phyloP scores from a whole-genome alignment of 2,888 invertebrate genomes.

The Ichneumoninae sp. region DNA sequence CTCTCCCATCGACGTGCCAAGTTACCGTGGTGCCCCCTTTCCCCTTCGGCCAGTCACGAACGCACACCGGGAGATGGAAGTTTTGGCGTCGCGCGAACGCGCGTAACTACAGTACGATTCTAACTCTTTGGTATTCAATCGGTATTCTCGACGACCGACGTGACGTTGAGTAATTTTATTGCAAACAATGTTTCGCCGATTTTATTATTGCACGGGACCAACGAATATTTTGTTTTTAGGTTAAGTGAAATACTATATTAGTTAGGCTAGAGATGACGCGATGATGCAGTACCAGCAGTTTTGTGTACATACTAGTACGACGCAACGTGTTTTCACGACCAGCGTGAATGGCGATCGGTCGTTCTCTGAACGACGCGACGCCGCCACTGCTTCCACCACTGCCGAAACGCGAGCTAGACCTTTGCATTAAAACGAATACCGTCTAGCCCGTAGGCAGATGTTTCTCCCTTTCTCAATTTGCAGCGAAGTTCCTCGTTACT shows the following conservation, averaged over 20 bases:
- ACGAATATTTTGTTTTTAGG: neutral
- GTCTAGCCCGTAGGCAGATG: slow-evolving; percentile 5
- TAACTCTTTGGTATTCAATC: slow-evolving; percentile 11
- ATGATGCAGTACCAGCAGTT: neutral
- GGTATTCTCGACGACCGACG: neutral
- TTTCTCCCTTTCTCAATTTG: slow-evolving; percentile 3
- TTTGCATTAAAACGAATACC: slow-evolving; percentile 13
- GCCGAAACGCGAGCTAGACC: neutral
- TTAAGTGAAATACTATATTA: slow-evolving; percentile 3
- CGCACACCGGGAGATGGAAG: slow-evolving; percentile 13
- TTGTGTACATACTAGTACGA: neutral
- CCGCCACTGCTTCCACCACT: slow-evolving; percentile 10
- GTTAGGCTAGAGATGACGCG: neutral
- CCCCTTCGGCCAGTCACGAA: slow-evolving; percentile 4
- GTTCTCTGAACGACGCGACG: slow-evolving; percentile 17
- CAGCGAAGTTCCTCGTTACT: neutral
- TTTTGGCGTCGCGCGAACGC: slow-evolving; percentile 40
- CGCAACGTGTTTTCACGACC: neutral
- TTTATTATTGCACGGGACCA: neutral
- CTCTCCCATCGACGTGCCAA: slow-evolving; percentile 57
- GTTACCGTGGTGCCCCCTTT: slow-evolving; percentile 24
- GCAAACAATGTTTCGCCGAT: neutral
- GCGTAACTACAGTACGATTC: slow-evolving; percentile 14
- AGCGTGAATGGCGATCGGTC: slow-evolving; percentile 15
- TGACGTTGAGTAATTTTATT: neutral